A percentile compares a stretch with the other conserved stretches of the same genome.
phyloP scores from a whole-genome alignment of 2,113 vertebrate species.

The Vicugna pacos region DNA sequence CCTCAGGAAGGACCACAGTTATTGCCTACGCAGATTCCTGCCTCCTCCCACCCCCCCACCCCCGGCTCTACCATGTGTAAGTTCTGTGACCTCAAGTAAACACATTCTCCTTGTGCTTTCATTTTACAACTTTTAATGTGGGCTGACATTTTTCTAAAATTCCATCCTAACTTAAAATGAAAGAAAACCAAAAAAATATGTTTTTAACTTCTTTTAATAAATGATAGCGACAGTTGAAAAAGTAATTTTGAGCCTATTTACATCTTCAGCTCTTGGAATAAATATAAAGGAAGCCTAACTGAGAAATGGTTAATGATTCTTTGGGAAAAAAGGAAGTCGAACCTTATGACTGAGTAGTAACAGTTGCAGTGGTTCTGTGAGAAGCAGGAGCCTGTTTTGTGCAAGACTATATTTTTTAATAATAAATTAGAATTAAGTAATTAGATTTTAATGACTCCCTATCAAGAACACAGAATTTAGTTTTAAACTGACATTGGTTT shows the following conservation, averaged over 20 bases:
- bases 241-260: neutral
- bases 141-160: neutral
- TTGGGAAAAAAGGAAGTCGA: neutral
- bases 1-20: neutral
- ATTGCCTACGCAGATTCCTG: neutral
- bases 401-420: neutral
- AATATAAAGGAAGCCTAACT: neutral
- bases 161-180: neutral
- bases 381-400: neutral
- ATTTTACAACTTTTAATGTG: neutral
- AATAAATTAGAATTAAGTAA: slow-evolving; percentile 24
- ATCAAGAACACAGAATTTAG: neutral
- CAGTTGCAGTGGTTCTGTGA: neutral
- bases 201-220: neutral
- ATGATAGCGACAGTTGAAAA: neutral
- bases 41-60: neutral
- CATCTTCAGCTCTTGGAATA: neutral
- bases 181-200: neutral
- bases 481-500: neutral
- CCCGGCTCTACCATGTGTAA: neutral
- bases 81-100: neutral
- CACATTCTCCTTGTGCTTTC: neutral
- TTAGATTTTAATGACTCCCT: neutral
- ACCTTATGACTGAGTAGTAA: neutral
- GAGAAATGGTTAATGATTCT: neutral